Base-by-base conservation (phyloP, 1,140 invertebrate species). In the Druon quercuslanigerum region DNA sequence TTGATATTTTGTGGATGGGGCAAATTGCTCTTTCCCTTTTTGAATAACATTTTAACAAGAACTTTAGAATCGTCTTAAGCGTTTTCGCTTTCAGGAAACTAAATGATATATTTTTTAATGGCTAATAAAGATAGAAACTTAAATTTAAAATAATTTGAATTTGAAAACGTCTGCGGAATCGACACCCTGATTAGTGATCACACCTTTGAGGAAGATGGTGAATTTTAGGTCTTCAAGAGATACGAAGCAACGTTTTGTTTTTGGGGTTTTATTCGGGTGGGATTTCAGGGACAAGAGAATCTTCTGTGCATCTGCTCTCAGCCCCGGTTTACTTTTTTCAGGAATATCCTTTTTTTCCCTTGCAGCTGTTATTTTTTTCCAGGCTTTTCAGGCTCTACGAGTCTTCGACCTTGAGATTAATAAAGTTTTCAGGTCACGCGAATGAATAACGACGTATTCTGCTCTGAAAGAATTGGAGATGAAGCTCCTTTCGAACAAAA, bases 291-390 rank as follows among this genome's bases (percentile, higher is more conserved):
- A 83, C 79, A 85, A 85, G 81, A 86, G 79, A 77, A 81, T 79
- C 84, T 85, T 86, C 83, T 85, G 76, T 83, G 87, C 80, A 82
- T 66, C 85, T 86, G 86, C 78, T 86, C 77, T 86, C 79, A 77
- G 80, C 80, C 74, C 81, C 74, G 77, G 72, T 80, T 46, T 81
- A n/a, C 56, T 76, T 79, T 80, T 86, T 88, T 86, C 83, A 87
- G 87, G 83, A 85, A 85, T 81, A 83, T 84, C 74, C 86, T 88
- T 91, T 85, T 74, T 81, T 79, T 81, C 82, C 83, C 87, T 89
- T 89, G 86, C 91, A 91, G 90, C 88, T 87, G 73, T 89, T 92
- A 33, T 33, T 91, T 91, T 86, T 91, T 91, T 91, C 85, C 90
- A 91, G 90, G 90, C 89, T 86, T 86, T 88, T 87, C 84, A 88